Base-by-base conservation (phyloP, 2,113 vertebrate species). In the Neogobius melanostomus region DNA sequence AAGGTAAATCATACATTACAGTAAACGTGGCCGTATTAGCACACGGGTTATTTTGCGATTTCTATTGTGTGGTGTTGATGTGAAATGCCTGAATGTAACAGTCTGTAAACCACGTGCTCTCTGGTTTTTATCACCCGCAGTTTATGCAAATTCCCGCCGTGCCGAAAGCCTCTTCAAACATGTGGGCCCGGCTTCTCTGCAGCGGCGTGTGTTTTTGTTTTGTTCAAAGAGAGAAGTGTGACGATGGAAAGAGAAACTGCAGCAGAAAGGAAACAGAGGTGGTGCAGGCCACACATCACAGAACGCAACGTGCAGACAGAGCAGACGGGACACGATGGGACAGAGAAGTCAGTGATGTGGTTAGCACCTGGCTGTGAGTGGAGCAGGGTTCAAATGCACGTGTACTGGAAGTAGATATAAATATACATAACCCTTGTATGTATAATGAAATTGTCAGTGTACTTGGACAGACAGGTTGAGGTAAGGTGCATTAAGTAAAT, bases 51-150 rank as follows among this genome's bases (percentile, higher is more conserved):
- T 68, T 14, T 77, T 11, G 14, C 14, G 12, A 46, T 48, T 45
- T n/a, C 11, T 49, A 69, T 17, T 2, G 28, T 6, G 3, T 53
- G 81, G 77, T 17, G 59, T 78, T 80, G 85, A 66, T 80, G 63
- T 75, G 77, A 85, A 85, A 80, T 28, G 17, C 46, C 28, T 51
- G 6, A 44, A 16, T 56, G 17, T 17, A 51, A 6, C 28, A 45
- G 12, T 10, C 68, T 70, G 76, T 61, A 81, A 85, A 21, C 81
- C 81, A 85, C 53, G 62, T 81, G 87, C 15, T 82, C 72, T 75
- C 42, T 79, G 50, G 82, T 77, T 53, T 81, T 77, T 50, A 82
- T 6, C 8, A 1, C 4, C 4, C 62, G 9, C 59, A 71, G 14
- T 60, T 59, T 50, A 61, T 75, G 52, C 66, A 69, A 63, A 45